Evolutionary conservation across 2,113 vertebrate species (phyloP).

Genomic region (Triplophysa tibetana): DNA sequence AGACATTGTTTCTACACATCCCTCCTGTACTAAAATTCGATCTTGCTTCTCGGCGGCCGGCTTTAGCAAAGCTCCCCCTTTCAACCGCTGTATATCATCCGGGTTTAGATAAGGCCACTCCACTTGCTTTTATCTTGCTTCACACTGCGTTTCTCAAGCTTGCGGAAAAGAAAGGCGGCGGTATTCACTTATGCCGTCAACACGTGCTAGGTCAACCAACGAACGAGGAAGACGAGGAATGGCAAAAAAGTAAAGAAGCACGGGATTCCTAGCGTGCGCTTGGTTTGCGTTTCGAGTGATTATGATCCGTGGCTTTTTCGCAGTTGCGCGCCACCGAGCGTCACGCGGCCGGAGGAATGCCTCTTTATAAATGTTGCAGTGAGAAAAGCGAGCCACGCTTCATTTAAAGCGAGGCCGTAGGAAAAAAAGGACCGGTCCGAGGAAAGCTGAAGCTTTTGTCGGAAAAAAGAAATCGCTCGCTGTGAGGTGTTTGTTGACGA

Average conservation of each 20-base stretch:
- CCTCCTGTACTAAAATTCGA: slow-evolving; percentile 54
- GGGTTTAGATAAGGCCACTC: slow-evolving; percentile 70
- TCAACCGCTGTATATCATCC: slow-evolving; percentile 58
- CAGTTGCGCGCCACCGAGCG: slow-evolving; percentile 62
- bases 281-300: slow-evolving; percentile 67
- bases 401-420: slow-evolving; percentile 53
- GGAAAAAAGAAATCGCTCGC: slow-evolving; percentile 54
- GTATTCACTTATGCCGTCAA: slow-evolving; percentile 50
- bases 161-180: slow-evolving; percentile 45
- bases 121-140: slow-evolving; percentile 66
- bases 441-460: slow-evolving; percentile 14
- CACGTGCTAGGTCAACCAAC: slow-evolving; percentile 44
- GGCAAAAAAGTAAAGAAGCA: background rate
- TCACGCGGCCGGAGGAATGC: slow-evolving; percentile 65
- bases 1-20: slow-evolving; percentile 44
- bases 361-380: slow-evolving; percentile 69
- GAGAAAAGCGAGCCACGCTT: slow-evolving; percentile 50
- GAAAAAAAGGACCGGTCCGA: slow-evolving; percentile 41
- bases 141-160: slow-evolving; percentile 63
- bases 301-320: slow-evolving; percentile 65
- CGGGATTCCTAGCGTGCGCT: slow-evolving; percentile 42
- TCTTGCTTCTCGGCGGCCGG: slow-evolving; percentile 54
- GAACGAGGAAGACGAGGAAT: slow-evolving; percentile 4
- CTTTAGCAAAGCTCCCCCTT: slow-evolving; percentile 59
- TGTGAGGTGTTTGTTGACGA: slow-evolving; percentile 65